These are phyloP conservation scores for Brachirus orientalis DNA, from an alignment of 2,113 vertebrate genomes.

Conservation along the genomic window DNA sequence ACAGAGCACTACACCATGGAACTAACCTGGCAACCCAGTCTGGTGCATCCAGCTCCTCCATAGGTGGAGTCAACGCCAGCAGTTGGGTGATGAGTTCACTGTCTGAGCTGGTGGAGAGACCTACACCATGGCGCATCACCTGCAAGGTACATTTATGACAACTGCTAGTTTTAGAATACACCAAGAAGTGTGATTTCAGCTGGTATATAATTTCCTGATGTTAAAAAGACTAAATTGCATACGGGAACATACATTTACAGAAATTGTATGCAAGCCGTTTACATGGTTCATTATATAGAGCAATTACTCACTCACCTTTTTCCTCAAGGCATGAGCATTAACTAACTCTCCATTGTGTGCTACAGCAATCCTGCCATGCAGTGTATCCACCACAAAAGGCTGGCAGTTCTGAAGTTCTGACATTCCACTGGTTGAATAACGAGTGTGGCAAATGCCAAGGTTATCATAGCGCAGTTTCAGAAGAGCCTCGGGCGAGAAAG, in stretches of 20 bases:
- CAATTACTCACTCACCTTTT: slow-evolving; percentile 82
- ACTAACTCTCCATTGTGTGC: slow-evolving; percentile 97
- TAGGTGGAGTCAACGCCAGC: slow-evolving; percentile 93
- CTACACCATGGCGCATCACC: slow-evolving; percentile 96
- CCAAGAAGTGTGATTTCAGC: too few species aligned
- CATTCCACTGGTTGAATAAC: slow-evolving; percentile 94
- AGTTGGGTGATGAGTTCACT: slow-evolving; percentile 98
- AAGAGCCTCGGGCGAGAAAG: slow-evolving; percentile 91
- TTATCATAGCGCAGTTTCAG: slow-evolving; percentile 92
- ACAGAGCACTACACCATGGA: not conserved
- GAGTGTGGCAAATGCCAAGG: slow-evolving; percentile 95
- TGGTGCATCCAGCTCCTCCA: slow-evolving; percentile 89
- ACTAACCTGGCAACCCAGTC: slow-evolving; percentile 97
- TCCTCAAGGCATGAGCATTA: slow-evolving; percentile 88
- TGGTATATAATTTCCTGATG: too few species aligned
- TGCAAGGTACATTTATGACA: slow-evolving; percentile 55
- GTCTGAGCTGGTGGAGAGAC: slow-evolving; percentile 95
- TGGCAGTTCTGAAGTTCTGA: slow-evolving; percentile 98
- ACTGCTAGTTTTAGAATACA: too few species aligned
- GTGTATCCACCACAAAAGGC: slow-evolving; percentile 97
- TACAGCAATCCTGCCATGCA: slow-evolving; percentile 96
- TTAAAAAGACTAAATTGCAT: too few species aligned
- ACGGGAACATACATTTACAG: not conserved
- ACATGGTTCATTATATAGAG: not conserved
- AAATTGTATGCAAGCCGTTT: not conserved